phyloP scores from a whole-genome alignment of 1,140 invertebrate genomes.

The Drosophila auraria region DNA sequence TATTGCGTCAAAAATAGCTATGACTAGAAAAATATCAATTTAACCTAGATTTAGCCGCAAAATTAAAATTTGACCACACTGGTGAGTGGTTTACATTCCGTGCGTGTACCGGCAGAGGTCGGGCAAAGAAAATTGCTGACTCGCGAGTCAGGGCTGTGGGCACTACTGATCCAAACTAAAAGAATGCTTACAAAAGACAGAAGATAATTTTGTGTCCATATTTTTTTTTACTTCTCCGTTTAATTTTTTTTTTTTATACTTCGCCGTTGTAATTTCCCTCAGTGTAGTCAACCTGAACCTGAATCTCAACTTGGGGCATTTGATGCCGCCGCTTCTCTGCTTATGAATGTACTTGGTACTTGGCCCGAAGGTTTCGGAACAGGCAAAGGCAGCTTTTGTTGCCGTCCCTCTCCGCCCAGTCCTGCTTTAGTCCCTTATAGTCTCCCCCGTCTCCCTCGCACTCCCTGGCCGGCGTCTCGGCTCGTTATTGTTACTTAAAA shows the following conservation, averaged over 20 bases:
- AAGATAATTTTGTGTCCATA: background rate
- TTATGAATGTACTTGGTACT: conserved; percentile 80
- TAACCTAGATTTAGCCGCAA: too few relatives aligned
- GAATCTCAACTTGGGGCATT: conserved; percentile 64
- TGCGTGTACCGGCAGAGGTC: too few relatives aligned
- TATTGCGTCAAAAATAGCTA: too few relatives aligned
- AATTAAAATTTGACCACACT: too few relatives aligned
- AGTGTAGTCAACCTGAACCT: conserved; percentile 57
- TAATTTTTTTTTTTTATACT: too few relatives aligned
- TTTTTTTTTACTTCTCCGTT: too few relatives aligned
- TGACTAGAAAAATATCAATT: too few relatives aligned
- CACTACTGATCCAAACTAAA: too few relatives aligned
- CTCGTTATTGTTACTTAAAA: conserved; percentile 80
- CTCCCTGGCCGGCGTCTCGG: conserved; percentile 19
- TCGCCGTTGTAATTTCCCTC: background rate
- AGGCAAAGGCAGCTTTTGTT: conserved; percentile 50
- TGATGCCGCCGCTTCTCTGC: conserved; percentile 44
- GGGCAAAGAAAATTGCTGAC: too few relatives aligned
- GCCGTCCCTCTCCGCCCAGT: conserved; percentile 13
- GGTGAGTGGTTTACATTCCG: too few relatives aligned
- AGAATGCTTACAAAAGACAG: background rate
- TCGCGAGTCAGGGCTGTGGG: too few relatives aligned
- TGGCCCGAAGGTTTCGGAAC: conserved; percentile 57
- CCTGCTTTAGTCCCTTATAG: conserved; percentile 4
- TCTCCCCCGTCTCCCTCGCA: conserved; percentile 21